phyloP scores from a whole-genome alignment of 2,113 vertebrate species.

The Psophia crepitans region DNA sequence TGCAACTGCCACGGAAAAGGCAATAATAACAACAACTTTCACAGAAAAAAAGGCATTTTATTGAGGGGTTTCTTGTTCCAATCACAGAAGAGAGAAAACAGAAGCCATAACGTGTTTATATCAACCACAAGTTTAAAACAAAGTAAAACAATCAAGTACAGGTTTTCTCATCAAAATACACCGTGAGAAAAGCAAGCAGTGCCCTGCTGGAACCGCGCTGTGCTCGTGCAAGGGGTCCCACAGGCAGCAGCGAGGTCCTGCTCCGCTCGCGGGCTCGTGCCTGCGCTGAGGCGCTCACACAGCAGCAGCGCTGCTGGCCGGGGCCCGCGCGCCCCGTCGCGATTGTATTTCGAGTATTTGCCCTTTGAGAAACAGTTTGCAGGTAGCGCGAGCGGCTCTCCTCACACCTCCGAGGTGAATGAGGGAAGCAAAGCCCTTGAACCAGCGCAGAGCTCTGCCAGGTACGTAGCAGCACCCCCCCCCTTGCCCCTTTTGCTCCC shows the following conservation, averaged over 20 bases:
- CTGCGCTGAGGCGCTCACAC: neutral
- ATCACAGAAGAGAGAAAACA: neutral
- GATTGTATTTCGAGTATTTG: accelerated
- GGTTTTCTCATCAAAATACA: neutral
- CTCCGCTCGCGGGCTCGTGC: neutral
- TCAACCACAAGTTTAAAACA: neutral
- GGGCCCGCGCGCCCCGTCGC: neutral
- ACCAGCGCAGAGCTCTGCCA: neutral
- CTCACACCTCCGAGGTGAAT: neutral
- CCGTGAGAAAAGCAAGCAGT: neutral
- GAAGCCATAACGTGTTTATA: neutral
- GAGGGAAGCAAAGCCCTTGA: neutral
- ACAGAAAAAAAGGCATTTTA: neutral
- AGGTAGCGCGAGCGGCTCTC: neutral
- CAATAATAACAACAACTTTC: neutral
- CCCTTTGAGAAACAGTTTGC: neutral
- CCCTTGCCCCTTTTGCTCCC: neutral
- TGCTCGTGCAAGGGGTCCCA: neutral
- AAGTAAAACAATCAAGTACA: neutral
- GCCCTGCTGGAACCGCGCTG: neutral
- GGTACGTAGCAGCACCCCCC: neutral
- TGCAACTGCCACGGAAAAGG: neutral
- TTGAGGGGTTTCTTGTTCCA: neutral
- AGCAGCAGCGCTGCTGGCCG: neutral
- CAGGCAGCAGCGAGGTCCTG: neutral